Base-by-base conservation (phyloP, 2,888 invertebrate genomes). In the Parnassius apollo region DNA sequence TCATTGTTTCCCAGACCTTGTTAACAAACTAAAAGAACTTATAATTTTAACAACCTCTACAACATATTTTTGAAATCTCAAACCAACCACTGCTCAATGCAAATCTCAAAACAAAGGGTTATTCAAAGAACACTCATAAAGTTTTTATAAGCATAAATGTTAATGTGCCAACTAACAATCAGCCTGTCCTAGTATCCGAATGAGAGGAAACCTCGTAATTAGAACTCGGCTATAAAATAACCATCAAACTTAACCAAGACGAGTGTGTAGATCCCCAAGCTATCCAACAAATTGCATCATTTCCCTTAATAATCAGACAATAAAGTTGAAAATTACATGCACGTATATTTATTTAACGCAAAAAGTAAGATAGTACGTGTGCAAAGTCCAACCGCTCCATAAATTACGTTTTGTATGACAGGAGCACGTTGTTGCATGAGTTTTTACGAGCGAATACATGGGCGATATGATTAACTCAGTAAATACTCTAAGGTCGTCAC, bases 321-420 rank as follows among this genome's bases (percentile, higher is more conserved):
- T 78, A 84, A 69, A 69, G 71, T 62, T 63, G 58, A 71, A 58
- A 74, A 65, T 71, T 48, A 66, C 9, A 18, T 62, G 48, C 12
- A 59, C 56, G 63, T 71, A 10, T 22, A 56, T 61, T 57, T 65
- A 56, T 49, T 52, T n/a, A 53, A 46, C 48, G 51, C 45, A 62
- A 65, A 49, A 12, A 10, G 2, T 35, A 49, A 54, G 65, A 68
- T 72, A 65, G 75, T 73, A 66, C 67, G 66, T 64, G 70, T 70
- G 73, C 80, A 78, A 77, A 78, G 75, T 76, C 76, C 72, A 75
- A 80, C 76, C 75, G 80, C 73, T 78, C 72, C 83, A 86, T 91
- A 91, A 90, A 90, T 91, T 86, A 87, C 77, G 79, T 75, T 82
- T 75, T 78, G 82, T 87, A 86, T 88, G 90, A 89, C 90, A 88